Evolutionary conservation across 1,140 invertebrate species (phyloP), one percentile per base, ranked within the genome.

Genomic region (Oscheius sp.): DNA sequence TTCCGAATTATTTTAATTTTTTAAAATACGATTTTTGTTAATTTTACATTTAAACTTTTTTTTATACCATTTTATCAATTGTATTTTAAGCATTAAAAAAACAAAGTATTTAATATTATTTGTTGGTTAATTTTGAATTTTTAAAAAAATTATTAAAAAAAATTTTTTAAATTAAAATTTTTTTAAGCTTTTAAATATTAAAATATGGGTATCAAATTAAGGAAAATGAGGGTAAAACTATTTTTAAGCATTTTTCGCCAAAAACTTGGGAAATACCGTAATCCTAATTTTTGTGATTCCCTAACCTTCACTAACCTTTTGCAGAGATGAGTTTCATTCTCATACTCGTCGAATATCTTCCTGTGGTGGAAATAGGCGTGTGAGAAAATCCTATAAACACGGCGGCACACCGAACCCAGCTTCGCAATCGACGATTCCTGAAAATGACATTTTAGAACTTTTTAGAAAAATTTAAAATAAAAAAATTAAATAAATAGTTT

Each of bases 291-390:
- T 59, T 59, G 26, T 0, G 26, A 59, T 0, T 59, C 28, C 15
- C 15, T 59, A 59, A 59, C n/a, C n/a, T 26, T 13, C 20, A 26
- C 35, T 18, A 0, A 68, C 66, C 66, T 1, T n/a, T 67, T 67
- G 55, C 72, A 74, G 32, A 74, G 72, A 68, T 74, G 72, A 26
- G 72, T 74, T n/a, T 67, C 55, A 45, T 67, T 89, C 86, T 99
- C 96, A 89, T 98, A 99, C 80, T 94, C 92, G 87, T 99, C 94
- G 88, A 98, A 99, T 84, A 99, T 91, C 76, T 90, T 88, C 80
- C 92, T 89, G 86, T 99, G 97, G 88, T 99, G 96, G 85, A 95
- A 99, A 86, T 95, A 99, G 31, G 97, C 96, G 88, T 99, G 97
- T 34, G 95, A 98, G 86, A 99, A 99, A 83, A 99, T 99, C 88